Evolutionary conservation across 2,113 vertebrate species (phyloP).

Genomic region (Brachionichthys hirsutus): DNA sequence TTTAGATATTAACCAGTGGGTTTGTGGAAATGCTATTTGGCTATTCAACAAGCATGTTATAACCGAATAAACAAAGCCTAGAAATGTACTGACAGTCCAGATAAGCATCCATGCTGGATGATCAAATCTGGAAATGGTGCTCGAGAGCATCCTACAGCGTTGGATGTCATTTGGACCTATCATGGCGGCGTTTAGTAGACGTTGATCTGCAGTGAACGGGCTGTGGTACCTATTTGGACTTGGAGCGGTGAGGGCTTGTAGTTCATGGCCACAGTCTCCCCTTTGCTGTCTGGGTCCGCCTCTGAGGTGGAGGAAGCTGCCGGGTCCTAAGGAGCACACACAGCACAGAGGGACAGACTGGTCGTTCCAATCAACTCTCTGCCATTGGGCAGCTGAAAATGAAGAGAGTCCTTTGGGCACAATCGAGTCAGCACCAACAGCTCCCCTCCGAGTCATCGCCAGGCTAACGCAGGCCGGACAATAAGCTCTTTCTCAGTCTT

Average conservation of each 20-base stretch:
- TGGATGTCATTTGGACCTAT: neutral
- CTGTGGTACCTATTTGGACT: slow-evolving; percentile 88
- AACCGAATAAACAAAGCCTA: slow-evolving; percentile 6
- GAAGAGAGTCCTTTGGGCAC: slow-evolving; percentile 8
- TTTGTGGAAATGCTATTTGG: no score
- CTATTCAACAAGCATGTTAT: neutral
- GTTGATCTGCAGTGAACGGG: slow-evolving; percentile 5
- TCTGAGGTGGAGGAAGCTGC: slow-evolving; percentile 86
- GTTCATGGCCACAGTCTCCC: slow-evolving; percentile 92
- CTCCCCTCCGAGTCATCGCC: slow-evolving; percentile 7
- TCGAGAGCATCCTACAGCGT: neutral
- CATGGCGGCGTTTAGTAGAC: neutral
- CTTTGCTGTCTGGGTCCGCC: slow-evolving; percentile 83
- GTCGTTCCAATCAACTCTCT: neutral
- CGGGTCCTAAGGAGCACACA: slow-evolving; percentile 81
- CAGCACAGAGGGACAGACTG: neutral
- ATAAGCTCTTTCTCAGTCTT: slow-evolving; percentile 19
- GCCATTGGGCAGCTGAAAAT: slow-evolving; percentile 3
- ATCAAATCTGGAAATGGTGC: neutral
- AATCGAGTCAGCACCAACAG: neutral
- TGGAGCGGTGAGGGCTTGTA: slow-evolving; percentile 96
- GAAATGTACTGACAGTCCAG: slow-evolving; percentile 2
- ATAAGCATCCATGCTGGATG: neutral
- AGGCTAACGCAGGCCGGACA: neutral
- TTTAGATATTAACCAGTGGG: no score